Conservation (phyloP, 2,888 invertebrate genomes). For the Cryptocephalus moraei region DNA sequence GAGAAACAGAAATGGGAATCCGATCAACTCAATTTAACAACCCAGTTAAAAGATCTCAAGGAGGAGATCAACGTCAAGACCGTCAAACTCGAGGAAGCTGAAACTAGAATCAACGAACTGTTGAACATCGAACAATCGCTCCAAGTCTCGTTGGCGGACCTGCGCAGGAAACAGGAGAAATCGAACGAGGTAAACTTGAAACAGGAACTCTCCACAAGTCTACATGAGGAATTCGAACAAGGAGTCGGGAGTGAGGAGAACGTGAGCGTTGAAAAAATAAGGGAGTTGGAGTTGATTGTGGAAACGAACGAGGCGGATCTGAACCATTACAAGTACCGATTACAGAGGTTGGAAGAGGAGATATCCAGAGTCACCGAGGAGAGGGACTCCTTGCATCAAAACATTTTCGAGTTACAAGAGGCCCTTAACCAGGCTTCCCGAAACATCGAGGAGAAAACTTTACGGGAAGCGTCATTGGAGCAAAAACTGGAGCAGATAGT, state of each 20-base stretch:
- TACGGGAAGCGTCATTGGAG: constrained; percentile 53
- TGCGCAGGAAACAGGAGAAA: constrained; percentile 21
- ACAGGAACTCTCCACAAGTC: constrained; percentile 25
- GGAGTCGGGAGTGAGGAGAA: constrained; percentile 13
- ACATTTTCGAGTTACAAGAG: constrained; percentile 50
- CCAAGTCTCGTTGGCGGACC: constrained; percentile 19
- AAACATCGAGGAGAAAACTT: constrained; percentile 44
- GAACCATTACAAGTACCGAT: constrained; percentile 51
- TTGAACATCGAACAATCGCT: constrained; percentile 33
- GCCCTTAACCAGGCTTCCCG: constrained; percentile 47
- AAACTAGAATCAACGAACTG: constrained; percentile 6
- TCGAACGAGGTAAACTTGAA: constrained; percentile 29
- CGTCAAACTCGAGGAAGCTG: constrained; percentile 4
- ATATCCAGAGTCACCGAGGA: constrained; percentile 51
- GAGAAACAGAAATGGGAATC: constrained; percentile 29
- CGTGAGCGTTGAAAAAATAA: constrained; percentile 54
- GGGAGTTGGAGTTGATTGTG: constrained; percentile 63
- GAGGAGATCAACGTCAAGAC: constrained; percentile 14
- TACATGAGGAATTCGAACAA: constrained; percentile 18
- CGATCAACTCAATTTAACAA: constrained; percentile 25
- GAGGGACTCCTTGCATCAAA: constrained; percentile 48
- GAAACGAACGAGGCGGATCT: constrained; percentile 62
- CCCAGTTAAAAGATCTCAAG: constrained; percentile 14
- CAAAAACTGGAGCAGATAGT: constrained; percentile 51
- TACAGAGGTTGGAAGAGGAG: constrained; percentile 56